A percentile compares a stretch with the other conserved stretches of the same genome.
Conservation (phyloP, 30 jellyfish, hydroid and myxozoan genomes). For the Aurelia aurita region DNA sequence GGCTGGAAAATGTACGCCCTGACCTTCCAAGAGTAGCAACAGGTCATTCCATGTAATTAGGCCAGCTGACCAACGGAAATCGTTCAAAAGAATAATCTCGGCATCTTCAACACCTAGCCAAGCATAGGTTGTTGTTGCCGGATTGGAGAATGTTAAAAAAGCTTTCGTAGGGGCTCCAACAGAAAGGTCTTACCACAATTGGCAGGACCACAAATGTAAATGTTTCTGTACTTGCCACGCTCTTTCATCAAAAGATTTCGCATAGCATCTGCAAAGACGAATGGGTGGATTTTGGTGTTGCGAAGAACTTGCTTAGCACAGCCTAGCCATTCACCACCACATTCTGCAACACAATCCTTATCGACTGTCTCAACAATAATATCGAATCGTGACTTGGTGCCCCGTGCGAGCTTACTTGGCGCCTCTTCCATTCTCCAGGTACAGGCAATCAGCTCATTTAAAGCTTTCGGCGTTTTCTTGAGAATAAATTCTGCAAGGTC, state of each 20-base stretch:
- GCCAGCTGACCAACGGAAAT: conserved; percentile 39
- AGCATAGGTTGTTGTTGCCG: conserved; percentile 36
- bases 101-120: conserved; percentile 49
- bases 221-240: too few species aligned
- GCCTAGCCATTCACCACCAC: too few species aligned
- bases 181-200: too few species aligned
- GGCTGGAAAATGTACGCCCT: conserved; percentile 8
- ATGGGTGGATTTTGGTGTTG: too few species aligned
- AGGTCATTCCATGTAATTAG: conserved; percentile 34
- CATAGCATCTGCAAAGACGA: conserved; percentile 18
- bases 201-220: conserved; percentile 32
- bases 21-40: conserved; percentile 46
- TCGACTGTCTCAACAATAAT: neutral
- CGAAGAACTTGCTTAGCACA: too few species aligned
- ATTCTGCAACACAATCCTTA: conserved; percentile 4
- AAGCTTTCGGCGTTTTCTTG: neutral
- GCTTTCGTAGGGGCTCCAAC: conserved; percentile 17
- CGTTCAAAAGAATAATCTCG: conserved; percentile 52
- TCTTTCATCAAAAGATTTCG: conserved; percentile 37
- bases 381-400: neutral
- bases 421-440: conserved; percentile 50
- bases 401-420: neutral
- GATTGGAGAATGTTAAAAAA: conserved; percentile 17
- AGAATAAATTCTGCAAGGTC: conserved; percentile 28
- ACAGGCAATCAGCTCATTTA: conserved; percentile 1